Evolutionary conservation across 2,797 vertebrate species (phyloP).

Genomic region (Manis crassicaudata): DNA sequence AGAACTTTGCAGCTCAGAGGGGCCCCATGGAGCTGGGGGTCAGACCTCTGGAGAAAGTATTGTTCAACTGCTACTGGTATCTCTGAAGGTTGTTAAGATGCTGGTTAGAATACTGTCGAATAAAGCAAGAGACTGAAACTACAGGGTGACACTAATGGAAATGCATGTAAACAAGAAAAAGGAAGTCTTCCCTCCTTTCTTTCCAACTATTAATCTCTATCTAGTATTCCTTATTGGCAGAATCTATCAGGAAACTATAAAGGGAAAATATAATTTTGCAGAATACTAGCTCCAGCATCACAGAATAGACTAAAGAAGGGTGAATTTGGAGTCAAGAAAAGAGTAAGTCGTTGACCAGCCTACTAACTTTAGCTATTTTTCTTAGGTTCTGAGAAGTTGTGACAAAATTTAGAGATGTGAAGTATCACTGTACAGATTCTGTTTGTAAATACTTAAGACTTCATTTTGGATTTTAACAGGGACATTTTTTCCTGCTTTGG

Average conservation of each 20-base stretch:
- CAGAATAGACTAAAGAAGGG: neutral
- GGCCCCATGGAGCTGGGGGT: neutral
- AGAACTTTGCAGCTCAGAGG: neutral
- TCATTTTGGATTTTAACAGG: slow-evolving; percentile 7
- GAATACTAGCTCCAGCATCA: neutral
- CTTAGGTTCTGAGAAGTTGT: slow-evolving; percentile 28
- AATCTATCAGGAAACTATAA: slow-evolving; percentile 17
- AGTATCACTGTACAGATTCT: slow-evolving; percentile 30
- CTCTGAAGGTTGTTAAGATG: neutral
- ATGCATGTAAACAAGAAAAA: slow-evolving; percentile 7
- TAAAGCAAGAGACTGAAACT: neutral
- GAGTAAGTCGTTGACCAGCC: neutral
- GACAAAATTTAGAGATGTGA: neutral
- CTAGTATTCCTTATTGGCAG: neutral
- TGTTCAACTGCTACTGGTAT: neutral
- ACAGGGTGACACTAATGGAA: neutral
- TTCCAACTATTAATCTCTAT: neutral
- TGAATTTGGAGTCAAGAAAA: slow-evolving; percentile 43
- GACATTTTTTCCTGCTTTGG: neutral
- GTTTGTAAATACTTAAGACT: slow-evolving; percentile 6
- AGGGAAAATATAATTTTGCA: slow-evolving; percentile 16
- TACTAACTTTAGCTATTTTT: slow-evolving; percentile 32
- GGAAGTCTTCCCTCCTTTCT: neutral
- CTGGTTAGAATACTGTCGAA: neutral
- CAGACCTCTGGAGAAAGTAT: neutral